A percentile compares a stretch with the other conserved stretches of the same genome.
Conservation (phyloP, 1,140 invertebrate genomes). For the Mylabris phalerata region DNA sequence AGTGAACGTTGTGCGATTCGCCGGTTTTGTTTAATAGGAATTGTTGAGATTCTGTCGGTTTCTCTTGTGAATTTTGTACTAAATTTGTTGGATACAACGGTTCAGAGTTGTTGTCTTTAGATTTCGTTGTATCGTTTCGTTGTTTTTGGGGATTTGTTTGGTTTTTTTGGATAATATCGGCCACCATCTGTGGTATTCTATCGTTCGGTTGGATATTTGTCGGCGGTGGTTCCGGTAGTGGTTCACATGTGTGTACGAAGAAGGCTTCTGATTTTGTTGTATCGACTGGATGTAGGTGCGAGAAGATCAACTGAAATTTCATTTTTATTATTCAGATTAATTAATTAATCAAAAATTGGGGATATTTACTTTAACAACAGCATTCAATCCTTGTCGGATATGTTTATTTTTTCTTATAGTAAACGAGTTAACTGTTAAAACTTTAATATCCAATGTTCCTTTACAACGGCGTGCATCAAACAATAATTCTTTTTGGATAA, state of each 20-base stretch:
- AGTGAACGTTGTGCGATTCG: background rate
- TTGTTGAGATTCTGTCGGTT: background rate
- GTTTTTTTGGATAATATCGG: constrained; percentile 34
- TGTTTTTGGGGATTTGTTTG: background rate
- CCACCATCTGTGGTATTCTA: constrained; percentile 31
- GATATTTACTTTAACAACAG: constrained; percentile 36
- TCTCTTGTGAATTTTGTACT: no score
- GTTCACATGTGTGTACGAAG: constrained; percentile 38
- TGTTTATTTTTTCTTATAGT: constrained; percentile 36
- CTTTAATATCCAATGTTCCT: constrained; percentile 39
- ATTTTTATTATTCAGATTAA: background rate
- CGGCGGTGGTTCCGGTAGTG: constrained; percentile 30
- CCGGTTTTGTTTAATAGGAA: background rate
- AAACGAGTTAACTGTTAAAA: constrained; percentile 35
- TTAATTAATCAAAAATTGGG: background rate
- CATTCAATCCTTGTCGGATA: constrained; percentile 36
- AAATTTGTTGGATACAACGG: no score
- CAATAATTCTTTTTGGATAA: constrained; percentile 35
- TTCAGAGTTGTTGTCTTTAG: no score
- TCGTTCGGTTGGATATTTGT: constrained; percentile 24
- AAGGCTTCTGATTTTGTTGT: constrained; percentile 27
- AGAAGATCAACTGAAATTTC: constrained; percentile 37
- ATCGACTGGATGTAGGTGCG: constrained; percentile 36
- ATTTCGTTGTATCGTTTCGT: background rate
- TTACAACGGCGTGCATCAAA: constrained; percentile 39